Evolutionary conservation across 2,113 vertebrate species (phyloP).

Genomic region (Oreochromis tanganicae): DNA sequence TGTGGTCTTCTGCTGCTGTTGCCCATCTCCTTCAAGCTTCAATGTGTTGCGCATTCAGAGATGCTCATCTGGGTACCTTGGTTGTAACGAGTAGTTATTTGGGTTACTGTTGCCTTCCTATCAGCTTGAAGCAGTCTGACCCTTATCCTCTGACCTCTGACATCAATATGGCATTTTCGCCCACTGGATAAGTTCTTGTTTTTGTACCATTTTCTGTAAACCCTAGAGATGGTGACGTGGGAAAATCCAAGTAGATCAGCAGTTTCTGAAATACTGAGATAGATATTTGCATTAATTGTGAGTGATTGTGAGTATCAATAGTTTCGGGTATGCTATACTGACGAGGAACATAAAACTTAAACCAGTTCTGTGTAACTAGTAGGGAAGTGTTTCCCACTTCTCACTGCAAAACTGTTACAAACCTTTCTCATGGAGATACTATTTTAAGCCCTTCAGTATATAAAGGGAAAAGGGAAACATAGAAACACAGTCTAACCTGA

Average conservation of each 20-base stretch:
- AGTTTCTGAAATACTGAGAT: not conserved
- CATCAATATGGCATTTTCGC: not conserved
- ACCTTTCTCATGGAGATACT: not conserved
- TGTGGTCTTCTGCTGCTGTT: not conserved
- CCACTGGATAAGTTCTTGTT: not conserved
- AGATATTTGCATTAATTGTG: not conserved
- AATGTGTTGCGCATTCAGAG: not conserved
- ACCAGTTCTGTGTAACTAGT: not conserved
- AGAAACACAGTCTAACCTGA: conserved; percentile 71
- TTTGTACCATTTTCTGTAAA: not conserved
- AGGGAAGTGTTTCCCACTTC: not conserved
- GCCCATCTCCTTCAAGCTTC: not conserved
- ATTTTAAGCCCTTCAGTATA: not conserved
- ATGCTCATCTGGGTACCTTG: not conserved
- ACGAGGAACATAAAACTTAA: not conserved
- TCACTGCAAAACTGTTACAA: not conserved
- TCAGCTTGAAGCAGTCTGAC: not conserved
- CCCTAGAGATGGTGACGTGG: not conserved
- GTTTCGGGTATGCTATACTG: not conserved
- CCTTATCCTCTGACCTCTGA: not conserved
- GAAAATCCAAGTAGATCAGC: not conserved
- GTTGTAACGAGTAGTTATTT: not conserved
- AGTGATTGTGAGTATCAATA: not conserved
- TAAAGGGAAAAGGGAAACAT: not conserved
- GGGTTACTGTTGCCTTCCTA: not conserved